These are phyloP conservation scores for Eristalis tenax DNA, from an alignment of 2,888 invertebrate species.

Conservation along the genomic window DNA sequence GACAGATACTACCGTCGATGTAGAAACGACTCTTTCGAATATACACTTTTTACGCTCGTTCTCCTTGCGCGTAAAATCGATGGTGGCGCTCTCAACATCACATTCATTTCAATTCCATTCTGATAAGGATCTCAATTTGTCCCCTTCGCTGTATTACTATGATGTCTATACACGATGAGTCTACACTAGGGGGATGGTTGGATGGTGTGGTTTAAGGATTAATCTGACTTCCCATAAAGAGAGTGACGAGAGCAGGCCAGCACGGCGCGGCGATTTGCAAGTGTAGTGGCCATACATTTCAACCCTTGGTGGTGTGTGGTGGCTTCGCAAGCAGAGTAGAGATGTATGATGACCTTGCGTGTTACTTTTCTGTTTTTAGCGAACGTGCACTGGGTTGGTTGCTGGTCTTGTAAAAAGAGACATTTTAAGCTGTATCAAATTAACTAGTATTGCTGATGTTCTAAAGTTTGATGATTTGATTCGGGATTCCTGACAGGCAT, in stretches of 20 bases:
- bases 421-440: conserved; percentile 40
- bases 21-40: conserved; percentile 48
- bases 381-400: conserved; percentile 50
- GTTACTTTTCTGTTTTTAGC: conserved; percentile 48
- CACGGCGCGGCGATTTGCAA: not conserved
- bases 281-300: conserved; percentile 25
- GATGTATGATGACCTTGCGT: conserved; percentile 63
- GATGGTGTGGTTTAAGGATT: not conserved
- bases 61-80: conserved; percentile 71
- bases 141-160: conserved; percentile 55
- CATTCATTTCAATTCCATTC: conserved; percentile 72
- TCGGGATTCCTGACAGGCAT: not conserved
- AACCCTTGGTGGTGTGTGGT: conserved; percentile 19
- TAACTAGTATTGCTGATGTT: conserved; percentile 24
- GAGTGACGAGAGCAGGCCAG: conserved; percentile 10
- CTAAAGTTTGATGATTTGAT: not conserved
- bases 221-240: conserved; percentile 50
- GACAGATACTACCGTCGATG: not conserved
- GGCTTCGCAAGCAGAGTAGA: conserved; percentile 25
- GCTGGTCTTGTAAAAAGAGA: not conserved
- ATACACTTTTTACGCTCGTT: conserved; percentile 64
- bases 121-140: conserved; percentile 67
- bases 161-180: conserved; percentile 24
- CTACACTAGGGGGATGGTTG: not conserved
- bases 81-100: conserved; percentile 68